These are phyloP conservation scores for Hylyphantes graminicola DNA, from an alignment of 1,140 invertebrate species.

Conservation along the genomic window DNA sequence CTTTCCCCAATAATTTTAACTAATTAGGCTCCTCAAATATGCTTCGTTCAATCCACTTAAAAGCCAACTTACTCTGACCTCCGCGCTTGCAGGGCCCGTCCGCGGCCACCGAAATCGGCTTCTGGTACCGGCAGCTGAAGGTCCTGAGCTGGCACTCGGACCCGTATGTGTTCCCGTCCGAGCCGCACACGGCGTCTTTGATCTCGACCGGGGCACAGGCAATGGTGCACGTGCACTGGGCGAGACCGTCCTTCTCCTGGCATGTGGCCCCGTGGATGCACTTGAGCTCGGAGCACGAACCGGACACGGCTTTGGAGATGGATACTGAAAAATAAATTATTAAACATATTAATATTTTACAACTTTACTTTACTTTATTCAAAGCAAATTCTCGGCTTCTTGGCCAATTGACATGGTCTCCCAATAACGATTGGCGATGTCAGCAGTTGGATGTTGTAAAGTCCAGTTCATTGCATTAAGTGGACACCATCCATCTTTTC, in stretches of 20 bases:
- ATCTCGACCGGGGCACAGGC: conserved; percentile 7
- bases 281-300: conserved; percentile 79
- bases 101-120: conserved; percentile 82
- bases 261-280: conserved; percentile 87
- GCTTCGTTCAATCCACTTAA: too few species aligned
- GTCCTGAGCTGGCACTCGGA: conserved; percentile 80
- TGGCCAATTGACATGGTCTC: too few species aligned
- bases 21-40: too few species aligned
- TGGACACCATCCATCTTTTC: too few species aligned
- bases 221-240: conserved; percentile 74
- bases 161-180: conserved; percentile 84
- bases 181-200: conserved; percentile 73
- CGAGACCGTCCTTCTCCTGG: conserved; percentile 76
- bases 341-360: background rate
- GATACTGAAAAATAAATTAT: conserved; percentile 30
- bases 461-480: too few species aligned
- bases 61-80: conserved; percentile 6
- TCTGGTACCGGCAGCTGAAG: conserved; percentile 83
- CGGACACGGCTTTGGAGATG: conserved; percentile 68
- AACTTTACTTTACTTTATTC: too few species aligned
- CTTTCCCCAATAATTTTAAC: too few species aligned
- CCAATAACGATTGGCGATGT: too few species aligned
- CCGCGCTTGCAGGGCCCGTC: conserved; percentile 74
- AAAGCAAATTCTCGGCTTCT: too few species aligned
- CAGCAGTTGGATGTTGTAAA: too few species aligned